Conservation (phyloP, 2,888 invertebrate species). For the Lycia hirtaria region DNA sequence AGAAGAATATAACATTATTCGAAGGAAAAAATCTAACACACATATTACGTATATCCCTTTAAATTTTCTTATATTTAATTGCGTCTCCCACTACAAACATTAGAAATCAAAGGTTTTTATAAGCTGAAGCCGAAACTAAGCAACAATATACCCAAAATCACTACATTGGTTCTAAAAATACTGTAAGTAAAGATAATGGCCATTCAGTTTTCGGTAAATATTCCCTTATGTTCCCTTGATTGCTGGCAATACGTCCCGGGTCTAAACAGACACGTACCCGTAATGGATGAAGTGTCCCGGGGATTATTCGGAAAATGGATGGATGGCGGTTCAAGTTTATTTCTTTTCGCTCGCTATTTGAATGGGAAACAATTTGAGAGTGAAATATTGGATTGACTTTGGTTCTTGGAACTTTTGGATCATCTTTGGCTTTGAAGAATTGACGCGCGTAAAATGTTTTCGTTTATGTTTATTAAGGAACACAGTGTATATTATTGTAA, state of each 20-base stretch:
- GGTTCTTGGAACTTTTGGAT: not conserved
- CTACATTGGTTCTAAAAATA: too few relatives aligned
- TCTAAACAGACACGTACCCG: constrained; percentile 24
- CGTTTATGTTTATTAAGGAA: not conserved
- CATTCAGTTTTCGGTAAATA: not conserved
- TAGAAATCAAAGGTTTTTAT: too few relatives aligned
- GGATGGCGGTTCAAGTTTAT: constrained; percentile 31
- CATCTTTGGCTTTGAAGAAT: not conserved
- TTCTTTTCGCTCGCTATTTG: constrained; percentile 29
- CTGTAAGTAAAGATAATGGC: not conserved
- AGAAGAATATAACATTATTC: too few relatives aligned
- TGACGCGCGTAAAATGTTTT: not conserved
- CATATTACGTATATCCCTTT: too few relatives aligned
- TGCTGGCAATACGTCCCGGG: constrained; percentile 4
- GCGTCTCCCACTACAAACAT: too few relatives aligned
- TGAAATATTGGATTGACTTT: constrained; percentile 25
- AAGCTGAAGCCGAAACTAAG: too few relatives aligned
- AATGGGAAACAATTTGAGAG: constrained; percentile 25
- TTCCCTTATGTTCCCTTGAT: not conserved
- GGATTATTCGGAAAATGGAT: constrained; percentile 34
- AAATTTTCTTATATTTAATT: too few relatives aligned
- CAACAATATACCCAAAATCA: too few relatives aligned
- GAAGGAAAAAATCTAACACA: too few relatives aligned
- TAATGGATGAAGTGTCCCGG: constrained; percentile 35
- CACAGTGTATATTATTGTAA: not conserved